phyloP scores from a whole-genome alignment of 2,113 vertebrate species.

The Picathartes gymnocephalus region DNA sequence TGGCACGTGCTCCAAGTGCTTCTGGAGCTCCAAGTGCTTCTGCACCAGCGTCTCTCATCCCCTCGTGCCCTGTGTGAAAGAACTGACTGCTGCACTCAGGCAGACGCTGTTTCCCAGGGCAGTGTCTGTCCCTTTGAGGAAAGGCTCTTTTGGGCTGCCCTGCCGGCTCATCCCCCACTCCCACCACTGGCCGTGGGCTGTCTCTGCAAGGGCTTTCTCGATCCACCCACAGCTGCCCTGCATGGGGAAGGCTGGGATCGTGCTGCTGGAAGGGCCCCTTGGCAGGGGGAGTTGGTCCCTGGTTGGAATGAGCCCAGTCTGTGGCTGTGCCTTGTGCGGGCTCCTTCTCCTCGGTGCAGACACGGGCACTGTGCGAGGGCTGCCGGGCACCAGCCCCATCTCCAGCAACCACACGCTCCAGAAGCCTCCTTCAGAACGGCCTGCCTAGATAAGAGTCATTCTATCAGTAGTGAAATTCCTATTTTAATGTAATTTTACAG shows the following conservation, averaged over 20 bases:
- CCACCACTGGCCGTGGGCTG: rapidly evolving
- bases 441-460: not conserved
- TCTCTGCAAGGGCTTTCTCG: not conserved
- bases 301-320: rapidly evolving
- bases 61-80: not conserved
- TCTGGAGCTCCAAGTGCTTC: too few relatives aligned
- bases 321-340: not conserved
- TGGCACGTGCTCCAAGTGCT: too few relatives aligned
- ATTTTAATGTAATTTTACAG: slow-evolving; percentile 63
- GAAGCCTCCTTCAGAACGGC: not conserved
- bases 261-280: not conserved
- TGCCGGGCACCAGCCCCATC: not conserved
- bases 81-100: not conserved
- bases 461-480: slow-evolving; percentile 44
- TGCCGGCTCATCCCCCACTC: not conserved
- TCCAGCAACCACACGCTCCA: not conserved
- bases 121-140: not conserved
- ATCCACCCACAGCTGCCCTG: not conserved
- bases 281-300: not conserved
- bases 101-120: not conserved
- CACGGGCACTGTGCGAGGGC: not conserved
- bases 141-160: not conserved
- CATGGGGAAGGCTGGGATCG: rapidly evolving
- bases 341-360: not conserved
- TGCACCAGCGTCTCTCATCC: rapidly evolving